Conservation (phyloP, 1,140 invertebrate genomes). For the Charaxes varanes region DNA sequence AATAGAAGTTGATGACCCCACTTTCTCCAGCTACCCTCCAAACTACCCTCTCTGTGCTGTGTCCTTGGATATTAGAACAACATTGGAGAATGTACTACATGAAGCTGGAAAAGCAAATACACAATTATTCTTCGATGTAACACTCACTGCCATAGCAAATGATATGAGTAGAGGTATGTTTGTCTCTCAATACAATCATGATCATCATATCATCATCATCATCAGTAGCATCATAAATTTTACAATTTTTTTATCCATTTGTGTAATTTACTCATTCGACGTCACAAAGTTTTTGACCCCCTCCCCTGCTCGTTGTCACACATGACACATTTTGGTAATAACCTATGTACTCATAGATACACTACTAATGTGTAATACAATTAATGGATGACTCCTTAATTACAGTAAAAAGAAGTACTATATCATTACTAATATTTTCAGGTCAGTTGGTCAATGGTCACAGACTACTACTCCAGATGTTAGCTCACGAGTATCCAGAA, state of each 20-base stretch:
- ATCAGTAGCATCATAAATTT: no score
- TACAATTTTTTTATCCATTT: no score
- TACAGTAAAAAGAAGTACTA: background rate
- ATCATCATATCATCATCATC: no score
- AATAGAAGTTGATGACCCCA: conserved; percentile 77
- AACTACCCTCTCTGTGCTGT: conserved; percentile 75
- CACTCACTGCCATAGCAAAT: conserved; percentile 78
- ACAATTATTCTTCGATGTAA: conserved; percentile 79
- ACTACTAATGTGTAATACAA: no score
- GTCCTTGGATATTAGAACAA: conserved; percentile 69
- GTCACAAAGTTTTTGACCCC: no score
- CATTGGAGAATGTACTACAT: conserved; percentile 75
- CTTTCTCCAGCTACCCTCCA: conserved; percentile 68
- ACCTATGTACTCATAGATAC: no score
- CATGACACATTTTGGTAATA: no score
- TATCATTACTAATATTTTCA: no score
- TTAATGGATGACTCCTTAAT: no score
- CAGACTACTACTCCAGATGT: conserved; percentile 81
- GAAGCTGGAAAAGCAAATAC: conserved; percentile 74
- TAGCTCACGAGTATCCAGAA: conserved; percentile 78
- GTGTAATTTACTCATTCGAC: no score
- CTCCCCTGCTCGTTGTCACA: no score
- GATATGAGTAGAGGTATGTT: conserved; percentile 78
- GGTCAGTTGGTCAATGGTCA: conserved; percentile 78
- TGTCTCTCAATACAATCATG: conserved; percentile 3